phyloP scores from a whole-genome alignment of 2,797 vertebrate genomes.

The Heliangelus exortis region DNA sequence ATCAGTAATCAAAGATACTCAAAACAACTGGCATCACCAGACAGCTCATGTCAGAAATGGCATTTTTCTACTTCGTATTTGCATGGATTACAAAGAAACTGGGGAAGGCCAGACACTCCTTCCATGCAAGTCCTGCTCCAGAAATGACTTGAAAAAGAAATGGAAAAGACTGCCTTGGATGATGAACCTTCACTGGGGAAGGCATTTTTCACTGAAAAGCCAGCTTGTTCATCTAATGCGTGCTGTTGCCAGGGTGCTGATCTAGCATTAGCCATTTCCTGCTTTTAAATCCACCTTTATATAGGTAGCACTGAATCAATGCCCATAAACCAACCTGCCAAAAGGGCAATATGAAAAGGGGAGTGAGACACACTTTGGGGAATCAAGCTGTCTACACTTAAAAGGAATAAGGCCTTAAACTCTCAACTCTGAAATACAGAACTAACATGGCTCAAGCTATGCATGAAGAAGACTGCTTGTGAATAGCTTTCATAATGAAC shows the following conservation, averaged over 20 bases:
- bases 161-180: not conserved
- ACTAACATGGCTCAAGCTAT: not conserved
- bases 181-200: not conserved
- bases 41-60: not conserved
- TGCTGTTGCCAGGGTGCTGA: not conserved
- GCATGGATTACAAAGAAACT: not conserved
- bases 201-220: not conserved
- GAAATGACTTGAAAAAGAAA: not conserved
- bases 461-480: not conserved
- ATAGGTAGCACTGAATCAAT: not conserved
- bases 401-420: not conserved
- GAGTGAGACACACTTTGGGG: not conserved
- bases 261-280: not conserved
- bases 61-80: not conserved
- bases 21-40: not conserved
- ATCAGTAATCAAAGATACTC: not conserved
- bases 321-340: not conserved
- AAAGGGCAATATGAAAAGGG: not conserved
- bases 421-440: not conserved
- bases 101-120: not conserved
- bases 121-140: not conserved
- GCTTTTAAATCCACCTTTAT: not conserved
- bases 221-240: fast-evolving
- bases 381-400: not conserved
- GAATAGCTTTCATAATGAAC: not conserved